Evolutionary conservation across 1,140 invertebrate genomes (phyloP), one percentile per base, ranked within the genome.

Genomic region (Bombyx mori): DNA sequence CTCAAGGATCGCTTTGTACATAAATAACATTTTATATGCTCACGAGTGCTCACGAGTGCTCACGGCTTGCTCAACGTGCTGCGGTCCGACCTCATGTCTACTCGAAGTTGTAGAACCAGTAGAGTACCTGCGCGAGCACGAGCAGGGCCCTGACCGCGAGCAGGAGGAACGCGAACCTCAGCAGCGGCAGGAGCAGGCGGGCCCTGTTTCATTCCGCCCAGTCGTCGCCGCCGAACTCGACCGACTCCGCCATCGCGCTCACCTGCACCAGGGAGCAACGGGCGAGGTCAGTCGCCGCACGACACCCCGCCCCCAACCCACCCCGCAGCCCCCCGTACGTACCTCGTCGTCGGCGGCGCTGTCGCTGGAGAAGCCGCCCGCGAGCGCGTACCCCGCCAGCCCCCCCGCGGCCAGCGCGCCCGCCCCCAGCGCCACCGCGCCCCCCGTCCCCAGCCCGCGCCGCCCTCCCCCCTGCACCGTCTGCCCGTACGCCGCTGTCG

Each of bases 361-460:
- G 58, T 76, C 63, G 55, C 71, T 76, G 51, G 75, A 73, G 65
- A 85, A 85, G 1, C 82, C 82, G 0, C 82, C 82, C 5, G 64
- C 80, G 3, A 79, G 58, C 10, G 80, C 82, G 61, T 85, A 85
- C 0, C 82, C 82, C 0, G 82, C 82, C 0, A 85, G 63, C 7
- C 82, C 82, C 0, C 79, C 82, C 0, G 75, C 82, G 0, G 79
- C 82, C 35, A 82, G 60, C 8, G 79, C 82, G 1, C 77, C 80
- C 5, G 79, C 82, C 0, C 82, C 82, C 49, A 80, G 46, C 5
- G 77, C 82, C 9, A 79, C 82, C 0, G 77, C 79, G 0, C 72
- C 79, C 4, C 79, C 82, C 0, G 79, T 82, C 26, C 79, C 73
- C 54, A 85, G 22, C 0, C 79, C 82, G 0, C 67, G 63, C 0